phyloP scores from a whole-genome alignment of 2,888 invertebrate species.

The Ennomos fuscantarius region DNA sequence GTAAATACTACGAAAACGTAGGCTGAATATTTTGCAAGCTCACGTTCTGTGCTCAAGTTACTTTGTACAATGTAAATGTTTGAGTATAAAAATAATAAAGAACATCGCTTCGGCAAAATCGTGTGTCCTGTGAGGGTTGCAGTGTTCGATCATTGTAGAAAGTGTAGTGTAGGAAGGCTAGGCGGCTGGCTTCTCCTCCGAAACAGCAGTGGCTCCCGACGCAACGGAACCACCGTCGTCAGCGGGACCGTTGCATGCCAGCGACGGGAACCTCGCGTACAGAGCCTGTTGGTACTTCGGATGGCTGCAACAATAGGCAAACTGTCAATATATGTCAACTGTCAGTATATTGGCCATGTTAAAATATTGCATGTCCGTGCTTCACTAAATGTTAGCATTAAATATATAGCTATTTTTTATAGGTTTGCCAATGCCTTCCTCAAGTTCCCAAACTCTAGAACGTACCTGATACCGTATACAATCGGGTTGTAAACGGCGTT shows the following conservation, averaged over 20 bases:
- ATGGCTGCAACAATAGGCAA: conserved; percentile 82
- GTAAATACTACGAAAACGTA: conserved; percentile 38
- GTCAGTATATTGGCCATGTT: too few relatives aligned
- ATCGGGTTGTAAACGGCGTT: conserved; percentile 96
- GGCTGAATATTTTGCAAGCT: conserved; percentile 73
- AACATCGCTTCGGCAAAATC: conserved; percentile 74
- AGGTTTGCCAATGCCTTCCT: too few relatives aligned
- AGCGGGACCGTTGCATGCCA: conserved; percentile 82
- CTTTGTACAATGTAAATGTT: conserved; percentile 79
- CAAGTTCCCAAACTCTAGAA: background rate
- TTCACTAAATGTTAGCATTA: too few relatives aligned
- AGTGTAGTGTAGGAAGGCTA: conserved; percentile 50
- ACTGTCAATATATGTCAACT: too few relatives aligned
- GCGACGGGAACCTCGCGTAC: conserved; percentile 90
- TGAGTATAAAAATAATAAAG: conserved; percentile 81
- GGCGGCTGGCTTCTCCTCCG: conserved; percentile 88
- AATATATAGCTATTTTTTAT: too few relatives aligned
- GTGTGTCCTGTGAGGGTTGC: conserved; percentile 53
- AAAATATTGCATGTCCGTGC: too few relatives aligned
- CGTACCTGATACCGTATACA: conserved; percentile 94
- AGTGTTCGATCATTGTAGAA: conserved; percentile 38
- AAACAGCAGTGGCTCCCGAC: conserved; percentile 88
- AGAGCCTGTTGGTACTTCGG: conserved; percentile 92
- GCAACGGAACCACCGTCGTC: conserved; percentile 88
- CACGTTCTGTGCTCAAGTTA: conserved; percentile 76